Base-by-base conservation (phyloP, 2,113 vertebrate genomes). In the Paracanthobrama guichenoti region DNA sequence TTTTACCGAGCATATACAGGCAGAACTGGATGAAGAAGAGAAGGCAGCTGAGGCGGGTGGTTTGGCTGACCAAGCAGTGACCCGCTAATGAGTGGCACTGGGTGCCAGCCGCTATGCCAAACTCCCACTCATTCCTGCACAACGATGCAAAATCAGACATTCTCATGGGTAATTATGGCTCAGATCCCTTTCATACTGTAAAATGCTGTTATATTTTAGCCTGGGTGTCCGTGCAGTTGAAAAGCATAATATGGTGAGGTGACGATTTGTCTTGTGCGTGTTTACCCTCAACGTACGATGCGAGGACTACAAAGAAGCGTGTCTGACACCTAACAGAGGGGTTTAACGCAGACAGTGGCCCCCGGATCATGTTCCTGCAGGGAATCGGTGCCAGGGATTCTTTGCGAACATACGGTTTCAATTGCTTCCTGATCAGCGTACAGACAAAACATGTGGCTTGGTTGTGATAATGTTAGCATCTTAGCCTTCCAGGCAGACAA, bases 51-150 rank as follows among this genome's bases (percentile, higher is more conserved):
- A 64, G 50, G 14, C 18, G 14, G 55, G 84, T 39, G 81, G 28
- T 84, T 89, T 86, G 73, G 85, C 50, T 92, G 84, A 92, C 90
- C 88, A 90, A 74, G 87, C 82, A 48, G 64, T 8, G 82, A 92
- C 89, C 87, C 83, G 1, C 20, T 31, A 62, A 69, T 42, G 0
- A 90, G 87, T 84, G 67, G 42, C 82, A 83, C 74, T 53, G 31
- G 48, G 12, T 69, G 86, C 88, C 87, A 91, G 86, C 91, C 55
- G 18, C 72, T 91, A 88, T 88, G 79, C 87, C 92, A 89, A 90
- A 83, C 72, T 46, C 86, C 87, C 81, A 62, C 83, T 84, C 85
- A 79, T 67, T 22, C 73, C 83, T 85, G 74, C 80, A 81, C 69
- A n/a, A 35, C 39, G 35, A 85, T 77, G 84, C 50, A 66, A 75